Conservation (phyloP, 2,113 vertebrate species). For the Chunga burmeisteri region DNA sequence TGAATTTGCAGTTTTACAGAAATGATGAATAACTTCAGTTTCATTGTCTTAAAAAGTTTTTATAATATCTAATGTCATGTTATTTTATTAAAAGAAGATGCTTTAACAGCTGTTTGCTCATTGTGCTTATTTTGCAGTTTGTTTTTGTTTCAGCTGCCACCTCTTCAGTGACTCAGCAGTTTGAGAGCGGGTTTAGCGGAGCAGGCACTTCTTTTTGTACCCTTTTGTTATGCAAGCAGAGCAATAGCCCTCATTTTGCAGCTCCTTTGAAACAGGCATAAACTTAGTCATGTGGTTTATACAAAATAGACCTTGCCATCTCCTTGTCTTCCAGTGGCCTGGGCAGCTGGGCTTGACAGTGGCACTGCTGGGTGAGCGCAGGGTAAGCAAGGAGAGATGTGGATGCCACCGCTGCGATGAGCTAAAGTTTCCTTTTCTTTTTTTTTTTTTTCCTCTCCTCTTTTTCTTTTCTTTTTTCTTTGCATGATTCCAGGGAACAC, state of each 20-base stretch:
- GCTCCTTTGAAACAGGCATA: neutral
- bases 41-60: neutral
- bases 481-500: neutral
- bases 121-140: constrained; percentile 24
- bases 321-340: neutral
- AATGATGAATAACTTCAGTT: neutral
- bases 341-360: neutral
- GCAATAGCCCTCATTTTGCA: neutral
- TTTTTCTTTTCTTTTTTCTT: neutral
- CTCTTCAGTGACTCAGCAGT: constrained; percentile 26
- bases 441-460: too few relatives aligned
- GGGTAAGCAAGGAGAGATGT: neutral
- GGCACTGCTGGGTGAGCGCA: neutral
- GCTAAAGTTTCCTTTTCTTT: neutral
- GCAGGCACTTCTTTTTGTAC: constrained; percentile 5
- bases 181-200: neutral
- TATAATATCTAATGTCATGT: neutral
- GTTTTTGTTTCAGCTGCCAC: constrained; percentile 28
- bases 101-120: neutral
- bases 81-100: neutral
- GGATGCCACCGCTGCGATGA: neutral
- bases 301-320: neutral
- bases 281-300: neutral
- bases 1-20: neutral
- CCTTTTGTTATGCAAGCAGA: constrained; percentile 21